These are phyloP conservation scores for Habroteleia sp. DNA, from an alignment of 2,888 invertebrate genomes.

Conservation along the genomic window DNA sequence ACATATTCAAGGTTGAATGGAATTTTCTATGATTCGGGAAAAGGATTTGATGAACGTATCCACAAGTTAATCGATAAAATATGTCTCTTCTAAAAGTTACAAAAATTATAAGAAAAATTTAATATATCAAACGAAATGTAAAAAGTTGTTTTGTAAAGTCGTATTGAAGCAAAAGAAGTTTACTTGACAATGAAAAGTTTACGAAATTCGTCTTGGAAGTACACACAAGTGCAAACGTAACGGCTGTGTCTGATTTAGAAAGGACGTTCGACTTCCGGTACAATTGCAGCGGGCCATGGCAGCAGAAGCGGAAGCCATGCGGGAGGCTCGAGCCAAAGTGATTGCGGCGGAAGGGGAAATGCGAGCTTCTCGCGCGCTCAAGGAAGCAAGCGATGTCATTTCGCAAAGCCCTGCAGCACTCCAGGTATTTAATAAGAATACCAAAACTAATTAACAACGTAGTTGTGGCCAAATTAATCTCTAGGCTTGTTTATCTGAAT, in stretches of 20 bases:
- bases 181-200: conserved; percentile 48
- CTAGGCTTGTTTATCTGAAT: background rate
- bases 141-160: conserved; percentile 34
- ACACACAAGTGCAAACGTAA: conserved; percentile 52
- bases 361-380: conserved; percentile 91
- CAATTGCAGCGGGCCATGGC: conserved; percentile 92
- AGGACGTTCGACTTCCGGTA: conserved; percentile 89
- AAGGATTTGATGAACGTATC: too few relatives aligned
- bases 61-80: too few relatives aligned
- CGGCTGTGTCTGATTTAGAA: conserved; percentile 82
- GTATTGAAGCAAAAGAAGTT: conserved; percentile 37
- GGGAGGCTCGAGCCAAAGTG: conserved; percentile 88
- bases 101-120: conserved; percentile 5
- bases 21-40: too few relatives aligned
- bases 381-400: conserved; percentile 93
- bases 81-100: too few relatives aligned
- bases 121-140: conserved; percentile 20
- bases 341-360: conserved; percentile 94
- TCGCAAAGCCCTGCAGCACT: conserved; percentile 90
- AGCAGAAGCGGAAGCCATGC: conserved; percentile 90
- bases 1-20: too few relatives aligned
- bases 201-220: conserved; percentile 35
- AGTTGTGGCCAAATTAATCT: conserved; percentile 47
- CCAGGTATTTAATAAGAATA: conserved; percentile 81
- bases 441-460: conserved; percentile 55